These are phyloP conservation scores for Eleginops maclovinus DNA, from an alignment of 2,113 vertebrate species.

Conservation along the genomic window DNA sequence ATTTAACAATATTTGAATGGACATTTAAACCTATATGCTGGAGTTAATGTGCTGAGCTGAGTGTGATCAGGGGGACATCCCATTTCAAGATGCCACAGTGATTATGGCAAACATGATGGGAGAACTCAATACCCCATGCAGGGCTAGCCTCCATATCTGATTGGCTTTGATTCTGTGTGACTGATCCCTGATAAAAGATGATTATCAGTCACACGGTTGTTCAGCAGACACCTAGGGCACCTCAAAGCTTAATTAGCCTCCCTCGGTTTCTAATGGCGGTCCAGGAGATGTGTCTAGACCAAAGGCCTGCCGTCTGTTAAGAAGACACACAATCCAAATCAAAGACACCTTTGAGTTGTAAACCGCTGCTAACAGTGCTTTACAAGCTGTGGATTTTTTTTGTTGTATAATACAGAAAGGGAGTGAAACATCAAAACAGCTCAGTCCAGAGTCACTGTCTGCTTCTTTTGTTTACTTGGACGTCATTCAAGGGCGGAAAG, in stretches of 20 bases:
- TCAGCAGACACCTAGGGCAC: constrained; percentile 31
- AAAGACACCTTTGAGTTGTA: constrained; percentile 20
- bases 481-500: not conserved
- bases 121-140: not conserved
- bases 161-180: constrained; percentile 54
- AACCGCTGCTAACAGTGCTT: not conserved
- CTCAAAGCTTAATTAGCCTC: constrained; percentile 36
- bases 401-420: not conserved
- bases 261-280: constrained; percentile 21
- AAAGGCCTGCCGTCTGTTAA: constrained; percentile 31
- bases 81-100: constrained; percentile 31
- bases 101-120: constrained; percentile 35
- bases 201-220: constrained; percentile 43
- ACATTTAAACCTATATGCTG: constrained; percentile 36
- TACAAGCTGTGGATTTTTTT: not conserved
- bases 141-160: constrained; percentile 41
- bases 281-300: constrained; percentile 39
- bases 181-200: constrained; percentile 49
- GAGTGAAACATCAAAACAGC: not conserved
- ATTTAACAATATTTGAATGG: constrained; percentile 52
- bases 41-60: constrained; percentile 18
- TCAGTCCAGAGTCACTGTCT: not conserved
- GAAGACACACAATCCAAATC: constrained; percentile 14
- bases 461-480: constrained; percentile 14
- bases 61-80: constrained; percentile 28